A percentile compares a stretch with the other conserved stretches of the same genome.
Conservation (phyloP, 2,888 invertebrate species). For the Tricholauxania praeusta region DNA sequence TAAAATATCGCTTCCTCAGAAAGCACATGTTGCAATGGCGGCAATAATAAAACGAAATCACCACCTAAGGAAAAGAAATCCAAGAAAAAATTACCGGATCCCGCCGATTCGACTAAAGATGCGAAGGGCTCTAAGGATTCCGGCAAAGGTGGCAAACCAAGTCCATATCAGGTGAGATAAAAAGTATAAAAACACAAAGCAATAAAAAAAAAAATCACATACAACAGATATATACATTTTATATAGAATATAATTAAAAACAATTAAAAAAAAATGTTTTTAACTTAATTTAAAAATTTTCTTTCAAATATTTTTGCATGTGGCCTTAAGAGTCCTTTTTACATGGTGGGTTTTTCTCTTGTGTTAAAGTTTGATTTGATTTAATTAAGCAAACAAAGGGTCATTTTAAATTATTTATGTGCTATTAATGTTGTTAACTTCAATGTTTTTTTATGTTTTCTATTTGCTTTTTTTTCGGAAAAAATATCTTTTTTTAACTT, state of each 20-base stretch:
- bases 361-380: too few relatives aligned
- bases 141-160: conserved; percentile 75
- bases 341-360: too few relatives aligned
- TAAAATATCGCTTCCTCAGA: conserved; percentile 68
- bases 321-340: too few relatives aligned
- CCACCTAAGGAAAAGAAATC: conserved; percentile 77
- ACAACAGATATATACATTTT: neutral
- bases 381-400: neutral
- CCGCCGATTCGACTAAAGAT: conserved; percentile 72
- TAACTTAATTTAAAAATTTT: too few relatives aligned
- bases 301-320: too few relatives aligned
- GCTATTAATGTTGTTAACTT: neutral
- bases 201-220: neutral
- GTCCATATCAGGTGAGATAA: conserved; percentile 74
- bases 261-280: too few relatives aligned
- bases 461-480: conserved; percentile 10
- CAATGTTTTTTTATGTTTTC: neutral
- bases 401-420: too few relatives aligned
- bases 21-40: conserved; percentile 84
- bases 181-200: neutral
- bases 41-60: conserved; percentile 75
- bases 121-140: conserved; percentile 72
- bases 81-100: conserved; percentile 75
- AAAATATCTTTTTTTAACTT: conserved; percentile 6
- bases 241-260: neutral